Conservation (phyloP, 2,113 vertebrate genomes). For the Stegostoma tigrinum region DNA sequence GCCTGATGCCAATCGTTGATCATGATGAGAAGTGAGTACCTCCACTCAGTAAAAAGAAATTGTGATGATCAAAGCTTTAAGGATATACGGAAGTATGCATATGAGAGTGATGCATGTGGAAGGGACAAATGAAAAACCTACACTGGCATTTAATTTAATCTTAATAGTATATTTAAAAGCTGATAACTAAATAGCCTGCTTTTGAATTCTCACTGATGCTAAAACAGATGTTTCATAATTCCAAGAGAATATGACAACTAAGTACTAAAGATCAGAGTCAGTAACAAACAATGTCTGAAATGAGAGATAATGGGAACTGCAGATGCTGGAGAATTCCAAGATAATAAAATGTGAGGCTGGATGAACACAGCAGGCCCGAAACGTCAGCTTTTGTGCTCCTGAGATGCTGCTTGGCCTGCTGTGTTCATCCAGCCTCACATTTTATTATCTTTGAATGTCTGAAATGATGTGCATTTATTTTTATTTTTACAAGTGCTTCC, state of each 20-base stretch:
- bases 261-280: neutral
- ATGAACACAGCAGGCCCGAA: no score
- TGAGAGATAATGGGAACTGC: neutral
- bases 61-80: neutral
- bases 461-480: neutral
- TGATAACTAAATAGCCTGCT: neutral
- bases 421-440: no score
- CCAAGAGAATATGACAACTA: neutral
- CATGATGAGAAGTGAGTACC: neutral
- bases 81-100: neutral
- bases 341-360: no score
- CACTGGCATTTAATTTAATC: neutral
- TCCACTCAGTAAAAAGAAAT: neutral
- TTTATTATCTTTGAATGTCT: no score
- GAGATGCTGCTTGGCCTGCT: no score
- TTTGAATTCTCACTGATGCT: neutral
- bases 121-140: neutral
- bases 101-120: neutral
- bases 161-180: neutral
- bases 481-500: neutral
- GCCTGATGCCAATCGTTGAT: neutral
- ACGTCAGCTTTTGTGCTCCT: no score
- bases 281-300: neutral
- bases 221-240: neutral
- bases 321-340: no score